Percentiles rank a stretch among this genome's conserved stretches.
Conservation (phyloP, 2,888 invertebrate species). For the Lysandra bellargus region DNA sequence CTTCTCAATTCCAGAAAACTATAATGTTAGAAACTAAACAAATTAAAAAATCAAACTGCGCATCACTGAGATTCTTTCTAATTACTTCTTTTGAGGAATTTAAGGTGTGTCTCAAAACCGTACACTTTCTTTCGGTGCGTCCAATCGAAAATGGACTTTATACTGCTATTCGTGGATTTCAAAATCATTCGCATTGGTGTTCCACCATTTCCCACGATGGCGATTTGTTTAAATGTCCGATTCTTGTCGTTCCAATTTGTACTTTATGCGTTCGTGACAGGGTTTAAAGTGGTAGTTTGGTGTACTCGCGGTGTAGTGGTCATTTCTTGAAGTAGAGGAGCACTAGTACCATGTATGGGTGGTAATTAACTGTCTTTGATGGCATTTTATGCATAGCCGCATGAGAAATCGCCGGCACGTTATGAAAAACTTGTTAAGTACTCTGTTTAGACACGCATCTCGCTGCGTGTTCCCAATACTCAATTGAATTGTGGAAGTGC, state of each 20-base stretch:
- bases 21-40: not conserved
- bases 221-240: slow-evolving; percentile 48
- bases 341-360: slow-evolving; percentile 67
- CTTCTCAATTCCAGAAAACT: not conserved
- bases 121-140: slow-evolving; percentile 9
- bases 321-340: slow-evolving; percentile 63
- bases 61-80: slow-evolving; percentile 20
- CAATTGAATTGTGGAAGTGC: slow-evolving; percentile 27
- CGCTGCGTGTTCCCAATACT: slow-evolving; percentile 34
- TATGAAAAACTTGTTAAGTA: slow-evolving; percentile 67
- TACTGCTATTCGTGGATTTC: slow-evolving; percentile 6
- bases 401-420: slow-evolving; percentile 70
- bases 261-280: slow-evolving; percentile 31
- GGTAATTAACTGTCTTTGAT: slow-evolving; percentile 72
- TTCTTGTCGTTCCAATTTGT: not conserved
- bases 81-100: slow-evolving; percentile 21
- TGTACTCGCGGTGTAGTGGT: slow-evolving; percentile 46
- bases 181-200: not conserved
- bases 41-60: not conserved
- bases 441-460: slow-evolving; percentile 53
- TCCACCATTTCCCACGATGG: slow-evolving; percentile 69
- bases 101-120: slow-evolving; percentile 20
- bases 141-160: slow-evolving; percentile 23
- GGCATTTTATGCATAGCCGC: slow-evolving; percentile 71
- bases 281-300: slow-evolving; percentile 43